A percentile compares a stretch with the other conserved stretches of the same genome.
phyloP scores from a whole-genome alignment of 2,888 invertebrate genomes.

The Drosophila phalerata region DNA sequence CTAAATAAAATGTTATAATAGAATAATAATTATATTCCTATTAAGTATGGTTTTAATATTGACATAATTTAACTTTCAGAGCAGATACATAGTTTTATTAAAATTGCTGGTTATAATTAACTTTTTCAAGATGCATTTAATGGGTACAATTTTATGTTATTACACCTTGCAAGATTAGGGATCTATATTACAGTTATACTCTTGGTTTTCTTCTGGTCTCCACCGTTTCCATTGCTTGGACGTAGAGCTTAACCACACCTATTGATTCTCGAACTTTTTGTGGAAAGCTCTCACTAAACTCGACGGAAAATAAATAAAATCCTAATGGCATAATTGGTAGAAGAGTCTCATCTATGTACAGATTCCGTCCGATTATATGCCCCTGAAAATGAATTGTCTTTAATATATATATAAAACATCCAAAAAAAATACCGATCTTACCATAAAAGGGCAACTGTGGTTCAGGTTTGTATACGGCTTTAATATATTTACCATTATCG shows the following conservation, averaged over 20 bases:
- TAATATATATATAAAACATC: no score
- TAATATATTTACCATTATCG: not conserved
- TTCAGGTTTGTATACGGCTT: slow-evolving; percentile 10
- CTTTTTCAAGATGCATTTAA: no score
- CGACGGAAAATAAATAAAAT: not conserved
- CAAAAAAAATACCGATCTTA: not conserved
- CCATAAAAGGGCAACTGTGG: slow-evolving; percentile 10
- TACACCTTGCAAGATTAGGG: no score
- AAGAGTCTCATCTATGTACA: not conserved
- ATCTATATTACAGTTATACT: not conserved
- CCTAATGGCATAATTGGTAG: not conserved
- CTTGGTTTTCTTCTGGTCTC: not conserved
- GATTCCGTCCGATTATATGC: not conserved
- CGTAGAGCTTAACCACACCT: not conserved
- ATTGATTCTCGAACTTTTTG: not conserved
- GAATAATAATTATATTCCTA: no score
- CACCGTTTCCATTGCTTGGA: not conserved
- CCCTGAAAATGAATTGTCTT: not conserved
- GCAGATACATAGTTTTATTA: no score
- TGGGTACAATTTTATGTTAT: no score
- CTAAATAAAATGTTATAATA: no score
- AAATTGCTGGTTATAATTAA: no score
- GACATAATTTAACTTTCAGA: no score
- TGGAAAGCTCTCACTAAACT: not conserved
- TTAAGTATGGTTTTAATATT: no score